These are phyloP conservation scores for Parnassius smintheus DNA, from an alignment of 2,888 invertebrate species.

Conservation along the genomic window DNA sequence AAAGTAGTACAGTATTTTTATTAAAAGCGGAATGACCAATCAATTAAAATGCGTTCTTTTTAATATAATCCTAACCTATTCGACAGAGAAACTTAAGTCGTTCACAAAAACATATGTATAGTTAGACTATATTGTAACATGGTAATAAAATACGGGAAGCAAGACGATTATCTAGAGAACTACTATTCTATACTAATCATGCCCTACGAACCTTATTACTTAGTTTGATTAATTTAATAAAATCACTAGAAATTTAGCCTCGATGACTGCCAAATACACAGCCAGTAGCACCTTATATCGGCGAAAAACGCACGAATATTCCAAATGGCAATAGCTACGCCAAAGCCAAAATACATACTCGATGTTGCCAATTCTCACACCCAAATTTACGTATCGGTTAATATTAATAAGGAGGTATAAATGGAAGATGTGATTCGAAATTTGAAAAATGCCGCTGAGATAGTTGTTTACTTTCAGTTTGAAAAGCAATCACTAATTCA, in stretches of 20 bases:
- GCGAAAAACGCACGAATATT: slow-evolving; percentile 17
- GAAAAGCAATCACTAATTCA: neutral
- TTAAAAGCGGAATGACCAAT: no score
- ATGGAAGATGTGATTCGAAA: no score
- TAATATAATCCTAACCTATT: no score
- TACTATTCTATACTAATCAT: slow-evolving; percentile 1
- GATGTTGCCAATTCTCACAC: neutral
- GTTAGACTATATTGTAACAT: neutral
- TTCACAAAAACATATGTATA: neutral
- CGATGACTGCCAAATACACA: slow-evolving; percentile 20
- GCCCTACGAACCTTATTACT: slow-evolving; percentile 4
- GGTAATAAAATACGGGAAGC: slow-evolving; percentile 18
- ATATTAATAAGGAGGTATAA: slow-evolving; percentile 1
- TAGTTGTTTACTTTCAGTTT: no score
- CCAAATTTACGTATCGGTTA: slow-evolving; percentile 1
- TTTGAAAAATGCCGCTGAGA: neutral
- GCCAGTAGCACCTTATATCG: slow-evolving; percentile 21
- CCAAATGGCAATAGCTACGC: slow-evolving; percentile 1
- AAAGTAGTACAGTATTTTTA: no score
- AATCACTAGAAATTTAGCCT: slow-evolving; percentile 22
- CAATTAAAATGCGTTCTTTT: neutral
- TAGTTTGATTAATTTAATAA: neutral
- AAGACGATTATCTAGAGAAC: slow-evolving; percentile 6
- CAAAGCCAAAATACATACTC: neutral
- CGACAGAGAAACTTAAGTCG: neutral